These are phyloP conservation scores for Diabrotica virgifera DNA, from an alignment of 1,140 invertebrate genomes.

Conservation along the genomic window DNA sequence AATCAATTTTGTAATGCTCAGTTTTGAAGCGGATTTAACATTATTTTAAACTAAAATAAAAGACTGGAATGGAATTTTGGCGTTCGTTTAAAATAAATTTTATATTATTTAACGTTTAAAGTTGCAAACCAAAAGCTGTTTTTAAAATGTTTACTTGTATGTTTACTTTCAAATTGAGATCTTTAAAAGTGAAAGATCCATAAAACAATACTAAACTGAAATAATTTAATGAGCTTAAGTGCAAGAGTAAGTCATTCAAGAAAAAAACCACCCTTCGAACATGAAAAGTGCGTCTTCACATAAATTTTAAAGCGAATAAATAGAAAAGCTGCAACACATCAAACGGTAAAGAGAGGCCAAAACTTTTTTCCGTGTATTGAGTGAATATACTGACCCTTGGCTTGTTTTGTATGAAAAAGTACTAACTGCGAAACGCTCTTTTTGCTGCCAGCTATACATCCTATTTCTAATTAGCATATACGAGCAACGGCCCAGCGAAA, in stretches of 20 bases:
- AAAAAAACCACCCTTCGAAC: not conserved
- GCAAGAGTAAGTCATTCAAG: not conserved
- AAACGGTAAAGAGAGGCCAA: slow-evolving; percentile 37
- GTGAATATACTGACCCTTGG: slow-evolving; percentile 41
- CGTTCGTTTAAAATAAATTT: too few relatives aligned
- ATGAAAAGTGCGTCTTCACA: slow-evolving; percentile 22
- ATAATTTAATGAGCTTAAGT: too few relatives aligned
- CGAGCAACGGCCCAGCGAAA: slow-evolving; percentile 34
- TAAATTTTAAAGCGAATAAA: slow-evolving; percentile 21
- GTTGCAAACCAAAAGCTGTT: too few relatives aligned
- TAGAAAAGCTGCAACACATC: slow-evolving; percentile 27
- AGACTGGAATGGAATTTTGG: too few relatives aligned
- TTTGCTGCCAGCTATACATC: slow-evolving; percentile 40
- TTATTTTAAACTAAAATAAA: too few relatives aligned
- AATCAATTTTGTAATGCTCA: too few relatives aligned
- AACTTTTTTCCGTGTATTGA: slow-evolving; percentile 36
- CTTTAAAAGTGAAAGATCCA: too few relatives aligned
- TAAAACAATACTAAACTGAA: too few relatives aligned
- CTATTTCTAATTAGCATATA: slow-evolving; percentile 42
- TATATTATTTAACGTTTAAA: too few relatives aligned
- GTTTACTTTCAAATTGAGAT: too few relatives aligned
- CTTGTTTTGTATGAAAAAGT: slow-evolving; percentile 42
- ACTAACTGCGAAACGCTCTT: slow-evolving; percentile 40
- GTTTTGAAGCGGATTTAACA: too few relatives aligned
- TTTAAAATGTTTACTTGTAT: too few relatives aligned